A percentile compares a stretch with the other conserved stretches of the same genome.
Evolutionary conservation across 2,888 invertebrate species (phyloP).

Genomic region (Arrhopalites spinosus): DNA sequence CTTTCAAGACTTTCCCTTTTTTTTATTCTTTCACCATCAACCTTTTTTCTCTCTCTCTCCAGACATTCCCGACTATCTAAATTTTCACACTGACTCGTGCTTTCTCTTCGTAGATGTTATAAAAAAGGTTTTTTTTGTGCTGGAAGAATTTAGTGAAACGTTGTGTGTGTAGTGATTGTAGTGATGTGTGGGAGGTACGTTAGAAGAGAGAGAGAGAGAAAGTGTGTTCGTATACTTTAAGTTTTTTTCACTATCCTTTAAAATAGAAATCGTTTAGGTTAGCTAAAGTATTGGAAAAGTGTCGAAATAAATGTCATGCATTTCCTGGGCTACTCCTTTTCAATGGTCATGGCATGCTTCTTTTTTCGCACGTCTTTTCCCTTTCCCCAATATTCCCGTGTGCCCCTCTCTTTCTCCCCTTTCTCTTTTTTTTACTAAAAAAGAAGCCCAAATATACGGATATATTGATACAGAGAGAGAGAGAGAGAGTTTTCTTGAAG

Average conservation of each 20-base stretch:
- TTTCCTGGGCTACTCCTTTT: constrained; percentile 7
- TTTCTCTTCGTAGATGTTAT: neutral
- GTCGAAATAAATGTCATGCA: constrained; percentile 33
- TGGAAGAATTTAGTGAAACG: neutral
- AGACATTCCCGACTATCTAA: neutral
- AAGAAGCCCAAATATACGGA: too few relatives aligned
- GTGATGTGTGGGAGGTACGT: too few relatives aligned
- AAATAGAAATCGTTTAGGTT: constrained; percentile 9
- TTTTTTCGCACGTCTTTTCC: constrained; percentile 13
- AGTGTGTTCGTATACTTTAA: neutral
- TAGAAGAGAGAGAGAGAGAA: too few relatives aligned
- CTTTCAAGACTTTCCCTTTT: neutral
- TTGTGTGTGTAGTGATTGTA: neutral
- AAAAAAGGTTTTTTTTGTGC: neutral
- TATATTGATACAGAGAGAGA: neutral
- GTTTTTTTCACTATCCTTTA: neutral
- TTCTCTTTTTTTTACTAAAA: too few relatives aligned
- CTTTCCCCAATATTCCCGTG: neutral
- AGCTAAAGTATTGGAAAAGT: constrained; percentile 36
- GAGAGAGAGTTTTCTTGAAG: neutral
- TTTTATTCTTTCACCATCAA: neutral
- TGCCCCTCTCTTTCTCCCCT: neutral
- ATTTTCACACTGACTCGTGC: neutral
- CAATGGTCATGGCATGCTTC: constrained; percentile 12
- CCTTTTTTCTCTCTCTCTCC: neutral